phyloP scores from a whole-genome alignment of 2,797 vertebrate species.

The Ataeniobius toweri region DNA sequence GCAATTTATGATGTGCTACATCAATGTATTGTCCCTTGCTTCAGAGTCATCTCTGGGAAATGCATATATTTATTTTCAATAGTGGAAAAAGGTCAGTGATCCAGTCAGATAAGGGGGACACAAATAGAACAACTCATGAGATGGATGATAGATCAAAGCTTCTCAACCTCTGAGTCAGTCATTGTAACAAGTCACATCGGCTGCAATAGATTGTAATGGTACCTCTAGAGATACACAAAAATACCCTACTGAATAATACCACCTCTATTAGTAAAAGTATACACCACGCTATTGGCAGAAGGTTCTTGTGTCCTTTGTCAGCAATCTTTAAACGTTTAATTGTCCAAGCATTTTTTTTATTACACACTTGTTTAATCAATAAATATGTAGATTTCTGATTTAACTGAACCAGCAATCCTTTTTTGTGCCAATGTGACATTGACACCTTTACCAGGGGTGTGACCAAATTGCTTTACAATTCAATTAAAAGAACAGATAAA shows the following conservation, averaged over 20 bases:
- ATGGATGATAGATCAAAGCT: slow-evolving; percentile 25
- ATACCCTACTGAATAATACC: background rate
- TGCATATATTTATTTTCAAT: slow-evolving; percentile 36
- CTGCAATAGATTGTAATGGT: background rate
- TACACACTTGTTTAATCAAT: background rate
- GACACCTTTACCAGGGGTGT: background rate
- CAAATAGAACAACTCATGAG: slow-evolving; percentile 29
- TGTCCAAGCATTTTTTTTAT: background rate
- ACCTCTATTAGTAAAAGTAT: background rate
- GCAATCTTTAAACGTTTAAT: background rate
- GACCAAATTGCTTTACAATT: too few relatives aligned
- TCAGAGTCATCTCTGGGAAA: slow-evolving; percentile 24
- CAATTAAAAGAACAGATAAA: too few relatives aligned
- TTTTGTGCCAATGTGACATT: background rate
- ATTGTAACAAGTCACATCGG: background rate
- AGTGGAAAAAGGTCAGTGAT: slow-evolving; percentile 42
- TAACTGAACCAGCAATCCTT: background rate
- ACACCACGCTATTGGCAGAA: background rate
- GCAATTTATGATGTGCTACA: slow-evolving; percentile 42
- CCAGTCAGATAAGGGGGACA: slow-evolving; percentile 31
- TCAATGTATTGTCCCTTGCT: slow-evolving; percentile 37
- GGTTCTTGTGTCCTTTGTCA: background rate
- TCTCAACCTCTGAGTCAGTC: slow-evolving; percentile 4
- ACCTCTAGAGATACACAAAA: background rate
- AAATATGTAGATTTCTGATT: background rate